Percentiles rank a stretch among this genome's conserved stretches.
phyloP scores from a whole-genome alignment of 2,888 invertebrate genomes.

The Drepana falcataria region DNA sequence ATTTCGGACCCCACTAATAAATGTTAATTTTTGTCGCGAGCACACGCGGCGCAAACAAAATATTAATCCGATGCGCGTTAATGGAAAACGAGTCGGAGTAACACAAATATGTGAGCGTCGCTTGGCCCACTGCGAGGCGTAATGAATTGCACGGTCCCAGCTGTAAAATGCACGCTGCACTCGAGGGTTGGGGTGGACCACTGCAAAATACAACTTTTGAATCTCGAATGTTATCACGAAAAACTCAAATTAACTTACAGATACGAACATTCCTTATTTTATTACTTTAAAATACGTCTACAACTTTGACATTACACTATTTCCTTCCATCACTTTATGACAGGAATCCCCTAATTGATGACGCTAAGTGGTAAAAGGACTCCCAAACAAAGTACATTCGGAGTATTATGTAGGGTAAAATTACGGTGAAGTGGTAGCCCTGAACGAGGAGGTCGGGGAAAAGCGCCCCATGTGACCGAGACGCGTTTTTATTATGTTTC shows the following conservation, averaged over 20 bases:
- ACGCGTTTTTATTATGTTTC: slow-evolving; percentile 58
- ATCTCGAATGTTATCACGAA: too few relatives aligned
- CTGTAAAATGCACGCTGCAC: slow-evolving; percentile 38
- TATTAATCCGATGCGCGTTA: slow-evolving; percentile 74
- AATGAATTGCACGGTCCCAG: slow-evolving; percentile 70
- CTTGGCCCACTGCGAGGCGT: slow-evolving; percentile 35
- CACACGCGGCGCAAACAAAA: slow-evolving; percentile 74
- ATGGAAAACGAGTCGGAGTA: slow-evolving; percentile 74
- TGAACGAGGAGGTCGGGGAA: slow-evolving; percentile 18
- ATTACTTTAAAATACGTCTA: not conserved
- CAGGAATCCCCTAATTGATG: not conserved
- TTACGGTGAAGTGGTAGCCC: not conserved
- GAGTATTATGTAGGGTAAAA: not conserved
- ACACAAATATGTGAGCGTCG: slow-evolving; percentile 64
- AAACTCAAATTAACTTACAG: too few relatives aligned
- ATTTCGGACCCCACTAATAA: slow-evolving; percentile 73
- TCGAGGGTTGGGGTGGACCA: slow-evolving; percentile 16
- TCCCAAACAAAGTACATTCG: not conserved
- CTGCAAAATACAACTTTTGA: too few relatives aligned
- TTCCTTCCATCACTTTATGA: not conserved
- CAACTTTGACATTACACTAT: not conserved
- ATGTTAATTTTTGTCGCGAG: slow-evolving; percentile 76
- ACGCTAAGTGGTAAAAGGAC: not conserved
- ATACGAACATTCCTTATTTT: too few relatives aligned
- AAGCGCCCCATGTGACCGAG: slow-evolving; percentile 37